phyloP scores from a whole-genome alignment of 1,140 invertebrate genomes.

The Ladona fulva region DNA sequence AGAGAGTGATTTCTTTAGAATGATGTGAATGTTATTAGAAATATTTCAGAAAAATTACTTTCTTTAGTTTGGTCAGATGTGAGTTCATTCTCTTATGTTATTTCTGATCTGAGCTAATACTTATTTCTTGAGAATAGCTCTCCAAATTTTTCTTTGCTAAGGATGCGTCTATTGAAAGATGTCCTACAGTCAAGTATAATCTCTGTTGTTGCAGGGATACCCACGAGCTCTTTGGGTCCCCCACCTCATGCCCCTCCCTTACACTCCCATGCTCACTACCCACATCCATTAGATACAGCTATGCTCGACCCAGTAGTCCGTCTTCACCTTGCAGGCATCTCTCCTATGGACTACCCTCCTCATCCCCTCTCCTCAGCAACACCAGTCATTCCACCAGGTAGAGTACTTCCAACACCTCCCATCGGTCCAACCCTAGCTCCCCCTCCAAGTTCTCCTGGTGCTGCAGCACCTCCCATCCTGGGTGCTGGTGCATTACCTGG shows the following conservation, averaged over 20 bases:
- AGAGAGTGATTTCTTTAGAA: no score
- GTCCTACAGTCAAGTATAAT: no score
- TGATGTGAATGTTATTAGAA: no score
- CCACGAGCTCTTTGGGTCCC: slow-evolving; percentile 17
- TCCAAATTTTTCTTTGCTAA: no score
- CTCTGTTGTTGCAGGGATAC: slow-evolving; percentile 15
- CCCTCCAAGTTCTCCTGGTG: neutral
- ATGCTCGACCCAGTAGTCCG: slow-evolving; percentile 41
- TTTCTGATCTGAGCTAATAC: no score
- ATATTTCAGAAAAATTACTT: no score
- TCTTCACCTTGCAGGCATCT: slow-evolving; percentile 76
- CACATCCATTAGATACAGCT: neutral
- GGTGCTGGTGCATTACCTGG: slow-evolving; percentile 37
- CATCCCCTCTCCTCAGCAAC: slow-evolving; percentile 1
- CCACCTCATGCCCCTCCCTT: slow-evolving; percentile 25
- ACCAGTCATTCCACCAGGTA: neutral
- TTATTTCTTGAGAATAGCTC: no score
- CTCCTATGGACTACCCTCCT: slow-evolving; percentile 69
- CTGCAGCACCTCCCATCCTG: neutral
- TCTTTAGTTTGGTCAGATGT: no score
- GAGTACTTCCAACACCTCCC: neutral
- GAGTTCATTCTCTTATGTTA: no score
- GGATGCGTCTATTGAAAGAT: no score
- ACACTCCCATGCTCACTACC: neutral
- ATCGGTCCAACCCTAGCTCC: neutral